These are phyloP conservation scores for Copidosoma aretas DNA, from an alignment of 2,888 invertebrate genomes.

Conservation along the genomic window DNA sequence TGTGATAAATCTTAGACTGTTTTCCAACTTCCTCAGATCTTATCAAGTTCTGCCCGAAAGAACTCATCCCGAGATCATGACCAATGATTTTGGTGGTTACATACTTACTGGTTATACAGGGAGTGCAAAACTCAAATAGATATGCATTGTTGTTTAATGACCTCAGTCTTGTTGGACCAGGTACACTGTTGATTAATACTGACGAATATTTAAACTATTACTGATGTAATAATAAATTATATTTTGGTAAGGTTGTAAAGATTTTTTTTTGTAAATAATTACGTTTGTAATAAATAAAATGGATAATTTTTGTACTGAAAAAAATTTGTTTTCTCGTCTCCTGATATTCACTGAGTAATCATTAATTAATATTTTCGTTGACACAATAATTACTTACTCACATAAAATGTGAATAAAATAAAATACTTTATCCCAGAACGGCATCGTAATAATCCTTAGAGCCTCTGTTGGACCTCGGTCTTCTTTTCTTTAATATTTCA, in stretches of 20 bases:
- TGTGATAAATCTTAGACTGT: slow-evolving; percentile 78
- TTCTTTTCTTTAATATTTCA: slow-evolving; percentile 18
- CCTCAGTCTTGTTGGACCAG: slow-evolving; percentile 35
- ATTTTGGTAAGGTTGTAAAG: too few species aligned
- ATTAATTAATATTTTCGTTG: too few species aligned
- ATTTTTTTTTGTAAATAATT: slow-evolving; percentile 15
- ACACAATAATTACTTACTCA: too few species aligned
- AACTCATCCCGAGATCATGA: slow-evolving; percentile 93
- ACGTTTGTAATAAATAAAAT: slow-evolving; percentile 15
- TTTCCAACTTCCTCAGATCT: slow-evolving; percentile 85
- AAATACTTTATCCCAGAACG: too few species aligned
- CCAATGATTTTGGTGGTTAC: slow-evolving; percentile 89
- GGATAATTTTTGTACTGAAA: slow-evolving; percentile 6
- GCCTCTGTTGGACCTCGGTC: too few species aligned
- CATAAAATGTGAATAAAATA: too few species aligned
- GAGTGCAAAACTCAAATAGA: too few species aligned
- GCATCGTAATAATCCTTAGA: too few species aligned
- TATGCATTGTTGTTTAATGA: too few species aligned
- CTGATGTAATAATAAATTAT: too few species aligned
- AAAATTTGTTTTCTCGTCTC: slow-evolving; percentile 11
- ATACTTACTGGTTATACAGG: slow-evolving; percentile 72
- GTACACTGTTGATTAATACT: slow-evolving; percentile 23
- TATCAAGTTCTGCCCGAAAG: slow-evolving; percentile 90
- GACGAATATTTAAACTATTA: slow-evolving; percentile 5
- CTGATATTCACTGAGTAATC: too few species aligned